Base-by-base conservation (phyloP, 2,797 vertebrate species). In the Tangara arthus region DNA sequence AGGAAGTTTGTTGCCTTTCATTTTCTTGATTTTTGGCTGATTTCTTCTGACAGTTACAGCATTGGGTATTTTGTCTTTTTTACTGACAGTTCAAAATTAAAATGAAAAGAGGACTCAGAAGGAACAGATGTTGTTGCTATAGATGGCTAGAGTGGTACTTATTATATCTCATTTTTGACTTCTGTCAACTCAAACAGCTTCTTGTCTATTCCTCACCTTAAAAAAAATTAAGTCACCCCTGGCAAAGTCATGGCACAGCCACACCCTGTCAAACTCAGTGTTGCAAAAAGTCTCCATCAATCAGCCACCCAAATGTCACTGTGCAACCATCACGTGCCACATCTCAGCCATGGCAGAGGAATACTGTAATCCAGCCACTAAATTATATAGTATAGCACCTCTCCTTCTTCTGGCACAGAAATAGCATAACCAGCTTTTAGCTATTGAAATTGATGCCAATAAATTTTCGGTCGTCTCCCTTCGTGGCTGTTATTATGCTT, bases 101-200 rank as follows among this genome's bases (percentile, higher is more conserved):
- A 90, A 80, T 59, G 46, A 73, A 88, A 78, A 81, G 49, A 79
- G 19, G 28, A 57, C 35, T 91, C 2, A 3, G 82, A 95, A 90
- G 76, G 56, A 95, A 87, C 63, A 91, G 80, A 76, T 78, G 81
- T 66, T 90, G 84, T 94, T 94, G 56, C 91, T 94, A 32, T 77
- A 79, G 70, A 78, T 83, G 66, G 85, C 73, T 93, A 53, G 46
- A 90, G 42, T 89, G 64, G 24, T 53, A 72, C 61, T 89, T 77
- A 77, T 35, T 93, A 41, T 71, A 81, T 85, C 55, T 81, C 4
- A 57, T 90, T 95, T 93, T 47, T 95, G 46, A 73, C 28, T 95
- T 94, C 30, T 85, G 46, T 75, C 28, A 89, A 49, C 56, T 89
- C 50, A 69, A 89, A 66, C 47, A 50, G 28, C 27, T 87, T 89